A percentile compares a stretch with the other conserved stretches of the same genome.
Evolutionary conservation across 2,113 vertebrate genomes (phyloP).

Genomic region (Myrmecophaga tridactyla): DNA sequence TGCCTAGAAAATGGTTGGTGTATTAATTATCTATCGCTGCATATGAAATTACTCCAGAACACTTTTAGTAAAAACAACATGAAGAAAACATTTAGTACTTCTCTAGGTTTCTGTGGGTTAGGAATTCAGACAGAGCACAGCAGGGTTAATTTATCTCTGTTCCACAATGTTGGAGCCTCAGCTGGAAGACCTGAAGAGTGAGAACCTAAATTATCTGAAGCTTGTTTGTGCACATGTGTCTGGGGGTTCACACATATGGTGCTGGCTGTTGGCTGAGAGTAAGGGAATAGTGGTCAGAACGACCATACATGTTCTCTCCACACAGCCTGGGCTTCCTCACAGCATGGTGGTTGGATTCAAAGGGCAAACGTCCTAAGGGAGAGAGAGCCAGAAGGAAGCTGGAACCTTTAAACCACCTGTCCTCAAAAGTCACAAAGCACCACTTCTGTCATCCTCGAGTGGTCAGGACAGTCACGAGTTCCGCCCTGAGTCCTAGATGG

Average conservation of each 20-base stretch:
- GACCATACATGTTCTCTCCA: neutral
- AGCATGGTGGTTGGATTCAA: neutral
- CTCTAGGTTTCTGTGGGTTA: neutral
- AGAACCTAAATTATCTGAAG: neutral
- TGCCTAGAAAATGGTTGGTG: neutral
- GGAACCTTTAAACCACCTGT: neutral
- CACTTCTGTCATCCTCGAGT: neutral
- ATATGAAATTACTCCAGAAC: neutral
- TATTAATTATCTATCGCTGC: neutral
- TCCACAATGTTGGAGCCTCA: neutral
- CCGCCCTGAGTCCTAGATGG: neutral
- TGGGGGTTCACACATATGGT: neutral
- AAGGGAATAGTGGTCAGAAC: neutral
- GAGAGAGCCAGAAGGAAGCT: neutral
- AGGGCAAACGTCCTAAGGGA: neutral
- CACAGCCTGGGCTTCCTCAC: neutral
- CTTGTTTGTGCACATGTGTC: too few relatives aligned
- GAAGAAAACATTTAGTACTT: neutral
- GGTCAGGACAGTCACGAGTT: neutral
- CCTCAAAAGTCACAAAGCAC: neutral
- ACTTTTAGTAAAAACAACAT: neutral
- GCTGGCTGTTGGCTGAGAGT: neutral
- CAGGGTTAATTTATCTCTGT: neutral
- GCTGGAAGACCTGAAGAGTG: neutral
- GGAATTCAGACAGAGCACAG: neutral